Conservation (phyloP, 2,888 invertebrate species). For the Andrena chrysosceles region DNA sequence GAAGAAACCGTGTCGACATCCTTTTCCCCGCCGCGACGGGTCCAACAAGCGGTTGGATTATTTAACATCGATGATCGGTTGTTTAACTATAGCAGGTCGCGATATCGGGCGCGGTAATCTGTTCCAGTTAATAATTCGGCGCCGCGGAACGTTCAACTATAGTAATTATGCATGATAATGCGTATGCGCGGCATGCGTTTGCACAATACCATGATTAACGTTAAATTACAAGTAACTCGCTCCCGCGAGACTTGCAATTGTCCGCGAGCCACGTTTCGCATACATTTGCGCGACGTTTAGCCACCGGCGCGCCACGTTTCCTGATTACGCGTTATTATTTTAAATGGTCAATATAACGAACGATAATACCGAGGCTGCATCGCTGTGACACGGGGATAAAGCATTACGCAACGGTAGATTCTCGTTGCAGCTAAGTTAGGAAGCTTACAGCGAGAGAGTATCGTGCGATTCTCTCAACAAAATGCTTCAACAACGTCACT, state of each 20-base stretch:
- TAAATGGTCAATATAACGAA: background rate
- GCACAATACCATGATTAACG: slow-evolving; percentile 51
- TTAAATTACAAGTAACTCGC: slow-evolving; percentile 54
- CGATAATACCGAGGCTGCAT: background rate
- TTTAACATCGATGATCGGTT: background rate
- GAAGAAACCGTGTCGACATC: no score
- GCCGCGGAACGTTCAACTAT: slow-evolving; percentile 29
- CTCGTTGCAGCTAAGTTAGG: no score
- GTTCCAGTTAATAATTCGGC: slow-evolving; percentile 49
- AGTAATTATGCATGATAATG: slow-evolving; percentile 51
- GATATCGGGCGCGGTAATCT: slow-evolving; percentile 27
- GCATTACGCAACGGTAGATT: background rate
- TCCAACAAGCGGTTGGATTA: background rate
- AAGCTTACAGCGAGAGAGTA: no score
- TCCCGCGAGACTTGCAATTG: slow-evolving; percentile 6
- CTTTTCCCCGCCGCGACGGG: no score
- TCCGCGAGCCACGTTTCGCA: background rate
- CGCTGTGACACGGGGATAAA: background rate
- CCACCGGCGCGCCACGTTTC: background rate
- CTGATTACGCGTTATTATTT: background rate
- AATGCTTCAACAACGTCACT: background rate
- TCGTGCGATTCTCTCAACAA: background rate
- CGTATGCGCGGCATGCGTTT: slow-evolving; percentile 28
- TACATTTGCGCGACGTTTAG: background rate
- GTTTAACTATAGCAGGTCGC: slow-evolving; percentile 1